Conservation (phyloP, 1,140 invertebrate species). For the Sminthurides bifidus region DNA sequence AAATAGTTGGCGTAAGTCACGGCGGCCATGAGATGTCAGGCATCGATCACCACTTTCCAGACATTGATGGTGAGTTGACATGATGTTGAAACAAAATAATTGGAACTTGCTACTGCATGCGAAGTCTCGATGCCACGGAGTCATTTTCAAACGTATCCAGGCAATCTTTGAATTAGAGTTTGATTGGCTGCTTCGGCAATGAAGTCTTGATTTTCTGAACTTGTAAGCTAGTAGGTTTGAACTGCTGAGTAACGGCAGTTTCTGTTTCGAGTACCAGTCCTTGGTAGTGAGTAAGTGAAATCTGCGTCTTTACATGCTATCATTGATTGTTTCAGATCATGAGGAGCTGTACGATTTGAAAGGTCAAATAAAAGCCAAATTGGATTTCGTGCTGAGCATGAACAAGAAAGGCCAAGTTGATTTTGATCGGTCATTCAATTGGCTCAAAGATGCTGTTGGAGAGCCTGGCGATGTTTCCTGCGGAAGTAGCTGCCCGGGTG, state of each 20-base stretch:
- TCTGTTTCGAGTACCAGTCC: too few relatives aligned
- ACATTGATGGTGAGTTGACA: slow-evolving; percentile 32
- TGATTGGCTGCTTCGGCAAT: slow-evolving; percentile 4
- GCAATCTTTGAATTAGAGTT: not conserved
- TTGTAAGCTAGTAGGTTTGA: too few relatives aligned
- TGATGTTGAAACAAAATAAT: too few relatives aligned
- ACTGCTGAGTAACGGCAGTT: too few relatives aligned
- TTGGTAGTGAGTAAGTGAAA: too few relatives aligned
- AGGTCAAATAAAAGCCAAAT: slow-evolving; percentile 70
- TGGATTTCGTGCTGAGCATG: slow-evolving; percentile 57
- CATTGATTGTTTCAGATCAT: slow-evolving; percentile 38
- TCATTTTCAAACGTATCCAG: slow-evolving; percentile 4
- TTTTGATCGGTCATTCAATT: slow-evolving; percentile 73
- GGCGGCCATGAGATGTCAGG: slow-evolving; percentile 39
- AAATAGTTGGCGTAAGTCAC: slow-evolving; percentile 64
- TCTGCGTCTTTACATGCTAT: not conserved
- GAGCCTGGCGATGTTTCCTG: slow-evolving; percentile 46
- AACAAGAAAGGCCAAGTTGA: slow-evolving; percentile 51
- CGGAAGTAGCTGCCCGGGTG: not conserved
- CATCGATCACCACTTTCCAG: slow-evolving; percentile 32
- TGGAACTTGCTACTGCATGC: too few relatives aligned
- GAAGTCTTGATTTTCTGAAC: too few relatives aligned
- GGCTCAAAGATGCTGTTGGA: slow-evolving; percentile 68
- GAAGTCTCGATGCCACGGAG: too few relatives aligned
- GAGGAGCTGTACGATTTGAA: slow-evolving; percentile 50